Percentiles rank a stretch among this genome's conserved stretches.
phyloP scores from a whole-genome alignment of 2,888 invertebrate genomes.

The Synergus laeviventris region DNA sequence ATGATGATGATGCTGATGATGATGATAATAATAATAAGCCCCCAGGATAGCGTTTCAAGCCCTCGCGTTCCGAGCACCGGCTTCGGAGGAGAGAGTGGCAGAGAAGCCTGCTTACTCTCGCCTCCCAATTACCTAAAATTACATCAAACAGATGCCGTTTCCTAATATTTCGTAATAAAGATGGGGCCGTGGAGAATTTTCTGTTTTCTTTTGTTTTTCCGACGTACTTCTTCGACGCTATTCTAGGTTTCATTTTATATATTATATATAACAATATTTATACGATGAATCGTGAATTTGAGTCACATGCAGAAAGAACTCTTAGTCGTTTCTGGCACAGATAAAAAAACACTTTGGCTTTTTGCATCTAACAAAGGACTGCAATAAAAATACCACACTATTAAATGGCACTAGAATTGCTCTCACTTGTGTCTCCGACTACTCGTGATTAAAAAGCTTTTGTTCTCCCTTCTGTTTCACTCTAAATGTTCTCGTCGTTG shows the following conservation, averaged over 20 bases:
- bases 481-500: slow-evolving; percentile 48
- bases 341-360: slow-evolving; percentile 78
- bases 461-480: slow-evolving; percentile 59
- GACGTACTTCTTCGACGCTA: slow-evolving; percentile 63
- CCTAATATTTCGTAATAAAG: slow-evolving; percentile 60
- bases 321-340: slow-evolving; percentile 76
- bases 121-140: slow-evolving; percentile 71
- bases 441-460: slow-evolving; percentile 70
- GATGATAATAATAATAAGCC: slow-evolving; percentile 17
- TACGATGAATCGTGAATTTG: slow-evolving; percentile 75
- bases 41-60: slow-evolving; percentile 53
- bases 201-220: slow-evolving; percentile 57
- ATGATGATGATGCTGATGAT: slow-evolving; percentile 31
- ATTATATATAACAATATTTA: slow-evolving; percentile 80
- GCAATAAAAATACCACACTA: slow-evolving; percentile 77
- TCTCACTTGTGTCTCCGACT: slow-evolving; percentile 74
- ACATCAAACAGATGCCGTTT: slow-evolving; percentile 72
- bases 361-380: slow-evolving; percentile 76
- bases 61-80: slow-evolving; percentile 58
- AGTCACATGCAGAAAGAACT: slow-evolving; percentile 75
- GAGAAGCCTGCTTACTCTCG: slow-evolving; percentile 59
- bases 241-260: slow-evolving; percentile 74
- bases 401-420: slow-evolving; percentile 79
- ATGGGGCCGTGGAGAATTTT: slow-evolving; percentile 50
- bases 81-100: slow-evolving; percentile 58